These are phyloP conservation scores for Apodemus speciosus DNA, from an alignment of 2,113 vertebrate genomes.

Conservation along the genomic window DNA sequence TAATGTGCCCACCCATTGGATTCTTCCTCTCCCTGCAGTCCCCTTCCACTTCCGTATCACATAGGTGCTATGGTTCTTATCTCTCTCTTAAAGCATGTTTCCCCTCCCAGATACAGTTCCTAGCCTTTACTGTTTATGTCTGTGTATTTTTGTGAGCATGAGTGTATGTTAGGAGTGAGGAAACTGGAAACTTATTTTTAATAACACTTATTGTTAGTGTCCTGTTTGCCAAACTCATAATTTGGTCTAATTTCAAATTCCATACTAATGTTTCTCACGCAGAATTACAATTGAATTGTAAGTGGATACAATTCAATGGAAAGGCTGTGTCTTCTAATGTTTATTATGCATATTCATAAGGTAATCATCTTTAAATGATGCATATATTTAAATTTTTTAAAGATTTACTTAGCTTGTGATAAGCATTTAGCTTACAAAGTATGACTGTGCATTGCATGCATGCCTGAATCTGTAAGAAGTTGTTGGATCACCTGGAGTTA, in stretches of 20 bases:
- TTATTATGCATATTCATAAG: neutral
- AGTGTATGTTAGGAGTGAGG: neutral
- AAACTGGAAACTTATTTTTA: slow-evolving; percentile 6
- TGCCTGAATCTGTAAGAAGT: neutral
- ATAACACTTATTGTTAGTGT: neutral
- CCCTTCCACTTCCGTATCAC: neutral
- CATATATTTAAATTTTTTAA: neutral
- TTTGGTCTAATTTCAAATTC: slow-evolving; percentile 33
- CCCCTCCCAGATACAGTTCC: neutral
- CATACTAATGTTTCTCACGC: neutral
- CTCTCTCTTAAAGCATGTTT: neutral
- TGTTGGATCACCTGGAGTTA: neutral
- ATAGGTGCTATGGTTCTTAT: neutral
- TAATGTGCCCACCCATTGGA: neutral
- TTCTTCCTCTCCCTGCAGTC: neutral
- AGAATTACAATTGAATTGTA: no score
- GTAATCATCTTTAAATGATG: neutral
- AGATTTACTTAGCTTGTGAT: neutral
- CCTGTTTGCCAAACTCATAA: slow-evolving; percentile 12
- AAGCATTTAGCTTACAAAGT: neutral
- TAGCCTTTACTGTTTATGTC: neutral
- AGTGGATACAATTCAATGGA: neutral
- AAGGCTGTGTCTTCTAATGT: neutral
- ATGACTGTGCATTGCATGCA: neutral
- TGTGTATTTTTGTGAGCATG: neutral